Evolutionary conservation across 2,888 invertebrate genomes (phyloP).

Genomic region (Troides helena): DNA sequence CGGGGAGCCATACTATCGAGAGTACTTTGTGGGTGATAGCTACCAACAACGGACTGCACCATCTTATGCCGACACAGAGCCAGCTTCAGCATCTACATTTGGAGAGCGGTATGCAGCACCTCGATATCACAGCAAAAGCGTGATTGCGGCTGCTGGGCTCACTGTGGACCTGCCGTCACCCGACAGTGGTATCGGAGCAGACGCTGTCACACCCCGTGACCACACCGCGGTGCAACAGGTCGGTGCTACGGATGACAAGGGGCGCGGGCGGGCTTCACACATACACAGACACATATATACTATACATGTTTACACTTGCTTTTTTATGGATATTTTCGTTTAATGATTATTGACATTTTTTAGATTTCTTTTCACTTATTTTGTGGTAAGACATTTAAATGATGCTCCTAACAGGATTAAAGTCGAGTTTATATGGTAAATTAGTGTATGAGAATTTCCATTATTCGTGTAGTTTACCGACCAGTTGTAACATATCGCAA

Average conservation of each 20-base stretch:
- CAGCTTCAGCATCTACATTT: slow-evolving; percentile 82
- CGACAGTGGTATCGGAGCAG: slow-evolving; percentile 97
- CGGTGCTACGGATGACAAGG: slow-evolving; percentile 63
- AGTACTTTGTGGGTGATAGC: slow-evolving; percentile 85
- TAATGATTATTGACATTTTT: slow-evolving; percentile 22
- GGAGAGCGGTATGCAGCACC: slow-evolving; percentile 85
- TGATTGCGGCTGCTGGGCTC: slow-evolving; percentile 88
- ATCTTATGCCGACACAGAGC: slow-evolving; percentile 78
- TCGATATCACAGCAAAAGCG: slow-evolving; percentile 86
- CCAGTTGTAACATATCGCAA: slow-evolving; percentile 23
- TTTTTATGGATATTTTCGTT: slow-evolving; percentile 33
- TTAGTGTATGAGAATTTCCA: slow-evolving; percentile 13
- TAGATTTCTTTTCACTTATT: slow-evolving; percentile 14
- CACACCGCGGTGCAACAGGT: slow-evolving; percentile 95
- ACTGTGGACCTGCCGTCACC: slow-evolving; percentile 97
- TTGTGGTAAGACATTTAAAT: slow-evolving; percentile 15
- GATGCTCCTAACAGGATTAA: neutral
- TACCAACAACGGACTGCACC: slow-evolving; percentile 82
- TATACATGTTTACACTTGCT: slow-evolving; percentile 39
- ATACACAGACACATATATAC: slow-evolving; percentile 40
- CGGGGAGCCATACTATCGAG: slow-evolving; percentile 89
- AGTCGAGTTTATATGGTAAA: slow-evolving; percentile 9
- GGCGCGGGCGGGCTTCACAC: slow-evolving; percentile 67
- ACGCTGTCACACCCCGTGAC: slow-evolving; percentile 94
- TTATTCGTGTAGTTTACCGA: slow-evolving; percentile 5